phyloP scores from a whole-genome alignment of 2,888 invertebrate species.

The Stenurella melanura region DNA sequence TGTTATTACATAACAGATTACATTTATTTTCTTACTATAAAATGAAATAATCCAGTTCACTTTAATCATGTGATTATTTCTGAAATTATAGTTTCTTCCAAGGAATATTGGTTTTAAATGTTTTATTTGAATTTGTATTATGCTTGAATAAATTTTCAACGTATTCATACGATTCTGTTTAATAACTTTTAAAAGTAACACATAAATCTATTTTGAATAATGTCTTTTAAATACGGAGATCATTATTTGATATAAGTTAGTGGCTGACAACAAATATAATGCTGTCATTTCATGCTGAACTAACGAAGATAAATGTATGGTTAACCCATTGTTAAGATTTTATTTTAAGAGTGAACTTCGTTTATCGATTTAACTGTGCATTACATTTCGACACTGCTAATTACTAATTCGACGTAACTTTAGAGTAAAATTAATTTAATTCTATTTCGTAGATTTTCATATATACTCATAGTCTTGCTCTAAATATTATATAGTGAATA shows the following conservation, averaged over 20 bases:
- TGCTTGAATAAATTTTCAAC: too few species aligned
- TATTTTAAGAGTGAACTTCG: constrained; percentile 9
- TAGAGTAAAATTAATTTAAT: too few species aligned
- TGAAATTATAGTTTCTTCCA: too few species aligned
- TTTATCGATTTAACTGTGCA: constrained; percentile 12
- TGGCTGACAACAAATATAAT: neutral
- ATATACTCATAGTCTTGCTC: too few species aligned
- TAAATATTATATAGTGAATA: too few species aligned
- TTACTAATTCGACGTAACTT: neutral
- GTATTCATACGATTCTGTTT: neutral
- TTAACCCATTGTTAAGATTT: constrained; percentile 13
- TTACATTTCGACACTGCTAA: neutral
- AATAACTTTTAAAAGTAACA: constrained; percentile 8
- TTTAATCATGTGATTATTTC: too few species aligned
- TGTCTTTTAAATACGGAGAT: constrained; percentile 2
- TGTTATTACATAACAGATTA: too few species aligned
- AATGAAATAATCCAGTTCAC: too few species aligned
- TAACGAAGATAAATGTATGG: constrained; percentile 19
- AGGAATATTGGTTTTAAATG: too few species aligned
- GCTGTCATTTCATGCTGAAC: neutral
- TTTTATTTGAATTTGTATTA: too few species aligned
- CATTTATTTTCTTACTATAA: too few species aligned
- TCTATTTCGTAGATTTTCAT: too few species aligned
- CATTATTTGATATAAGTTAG: constrained; percentile 16
- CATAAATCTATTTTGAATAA: constrained; percentile 17